phyloP scores from a whole-genome alignment of 2,113 vertebrate genomes.

The Centropristis striata region DNA sequence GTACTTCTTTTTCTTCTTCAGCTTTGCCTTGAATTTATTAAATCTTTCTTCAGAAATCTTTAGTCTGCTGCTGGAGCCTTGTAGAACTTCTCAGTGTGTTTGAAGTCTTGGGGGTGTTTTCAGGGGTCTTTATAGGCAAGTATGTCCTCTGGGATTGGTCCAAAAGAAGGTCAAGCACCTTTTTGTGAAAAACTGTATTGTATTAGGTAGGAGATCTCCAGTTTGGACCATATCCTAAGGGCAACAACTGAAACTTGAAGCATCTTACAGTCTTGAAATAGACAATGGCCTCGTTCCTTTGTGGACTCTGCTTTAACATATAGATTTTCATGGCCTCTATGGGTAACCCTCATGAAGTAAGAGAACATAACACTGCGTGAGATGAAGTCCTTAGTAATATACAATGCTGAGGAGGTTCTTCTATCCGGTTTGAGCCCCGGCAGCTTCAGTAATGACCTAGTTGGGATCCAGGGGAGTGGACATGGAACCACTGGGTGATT shows the following conservation, averaged over 20 bases:
- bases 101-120: conserved; percentile 28
- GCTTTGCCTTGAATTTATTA: conserved; percentile 12
- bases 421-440: conserved; percentile 19
- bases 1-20: conserved; percentile 33
- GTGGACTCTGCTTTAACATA: conserved; percentile 62
- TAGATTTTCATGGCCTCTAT: conserved; percentile 40
- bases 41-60: background rate
- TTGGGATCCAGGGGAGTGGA: background rate
- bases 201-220: conserved; percentile 31
- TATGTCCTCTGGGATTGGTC: conserved; percentile 69
- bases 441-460: conserved; percentile 47
- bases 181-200: conserved; percentile 57
- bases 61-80: background rate
- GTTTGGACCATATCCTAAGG: conserved; percentile 58
- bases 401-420: conserved; percentile 41
- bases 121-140: conserved; percentile 74
- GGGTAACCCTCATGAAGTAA: conserved; percentile 52
- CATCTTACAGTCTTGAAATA: conserved; percentile 41
- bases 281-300: conserved; percentile 61
- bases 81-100: conserved; percentile 26
- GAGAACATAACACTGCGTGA: conserved; percentile 52
- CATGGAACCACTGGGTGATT: conserved; percentile 4
- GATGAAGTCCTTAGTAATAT: conserved; percentile 5
- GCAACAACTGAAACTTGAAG: conserved; percentile 69
- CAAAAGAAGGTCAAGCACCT: conserved; percentile 73